Base-by-base conservation (phyloP, 2,113 vertebrate species). In the Dendropsophus ebraccatus region DNA sequence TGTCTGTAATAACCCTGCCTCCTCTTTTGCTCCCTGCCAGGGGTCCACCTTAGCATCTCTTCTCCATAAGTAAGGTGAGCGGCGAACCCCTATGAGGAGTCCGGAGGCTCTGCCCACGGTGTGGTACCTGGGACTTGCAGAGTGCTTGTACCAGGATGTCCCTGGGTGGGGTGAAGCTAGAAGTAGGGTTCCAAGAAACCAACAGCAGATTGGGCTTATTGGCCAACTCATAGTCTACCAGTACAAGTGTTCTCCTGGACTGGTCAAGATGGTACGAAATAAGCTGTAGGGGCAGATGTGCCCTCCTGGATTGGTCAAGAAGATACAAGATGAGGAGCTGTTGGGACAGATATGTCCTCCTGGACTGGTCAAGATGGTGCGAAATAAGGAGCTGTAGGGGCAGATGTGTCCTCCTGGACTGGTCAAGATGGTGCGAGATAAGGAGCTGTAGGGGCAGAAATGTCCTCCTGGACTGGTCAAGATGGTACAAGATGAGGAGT, bases 101-200 rank as follows among this genome's bases (percentile, higher is more conserved):
- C 92, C 92, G 0, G 93, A 91, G 19, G 93, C 91, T 11, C 92
- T 90, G 1, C 93, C 93, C 89, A 93, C 92, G 0, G 92, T 92
- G 88, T 91, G 92, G 87, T 90, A 91, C 49, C 89, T 88, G 17
- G 92, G 91, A 73, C 90, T 92, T 79, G 91, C 91, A 87, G 90
- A 88, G 75, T 93, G 93, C 81, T 93, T 93, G 88, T 92, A 93
- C 92, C 93, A 95, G 73, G 91, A 89, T 0, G 83, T 80, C 4
- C 1, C 88, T 4, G 82, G 89, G 10, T 58, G 82, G 19, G 74
- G 77, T 72, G 81, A 74, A 32, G 87, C 85, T 49, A 88, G 52
- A 67, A 92, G 67, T 58, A 89, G 50, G 69, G 41, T 65, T 56
- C 80, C 78, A 69, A 92, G 52, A 25, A 90, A n/a, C 56, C 81